Evolutionary conservation across 2,113 vertebrate species (phyloP), one percentile per base, ranked within the genome.

Genomic region (Tachuris rubrigastra): DNA sequence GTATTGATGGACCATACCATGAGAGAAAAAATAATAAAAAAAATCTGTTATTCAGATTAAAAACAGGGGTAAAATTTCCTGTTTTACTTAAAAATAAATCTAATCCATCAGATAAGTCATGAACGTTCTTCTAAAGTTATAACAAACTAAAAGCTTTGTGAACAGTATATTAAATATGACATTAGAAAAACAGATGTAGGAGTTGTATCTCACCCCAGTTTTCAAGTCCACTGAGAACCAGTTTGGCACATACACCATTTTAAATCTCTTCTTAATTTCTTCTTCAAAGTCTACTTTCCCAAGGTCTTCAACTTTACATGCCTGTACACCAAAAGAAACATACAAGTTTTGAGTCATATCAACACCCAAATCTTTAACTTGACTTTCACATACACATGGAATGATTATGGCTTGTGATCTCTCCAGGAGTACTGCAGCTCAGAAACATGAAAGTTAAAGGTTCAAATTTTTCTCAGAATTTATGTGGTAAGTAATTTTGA

Each of bases 191-290:
- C 8, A 47, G 46, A 41, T 49, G 53, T 14, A 52, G 37, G 39
- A 91, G 37, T 1, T 67, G 11, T 44, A 58, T 95, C 98, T 99
- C 97, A 99, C 99, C 98, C 99, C 99, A 6, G 99, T 99, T 98
- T 99, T 99, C 92, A 99, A 98, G 97, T 99, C 99, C 56, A 99
- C 99, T 44, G 99, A 99, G 98, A 99, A 99, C 99, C 99, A 99
- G 95, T 99, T 99, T 97, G 99, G 99, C 96, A 99, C 99, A 82
- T 99, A 99, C 24, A 99, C 99, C 99, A 99, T 99, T 98, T 99
- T 99, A 98, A 99, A 99, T 84, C 99, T 99, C 96, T 99, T 99
- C 96, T 99, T 99, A 93, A 99, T 99, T 98, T 99, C 99, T 96
- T 99, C 99, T 83, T 99, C 99, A 97, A 99, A 99, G 96, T 99